Conservation (phyloP, 1,140 invertebrate species). For the Ooceraea biroi region DNA sequence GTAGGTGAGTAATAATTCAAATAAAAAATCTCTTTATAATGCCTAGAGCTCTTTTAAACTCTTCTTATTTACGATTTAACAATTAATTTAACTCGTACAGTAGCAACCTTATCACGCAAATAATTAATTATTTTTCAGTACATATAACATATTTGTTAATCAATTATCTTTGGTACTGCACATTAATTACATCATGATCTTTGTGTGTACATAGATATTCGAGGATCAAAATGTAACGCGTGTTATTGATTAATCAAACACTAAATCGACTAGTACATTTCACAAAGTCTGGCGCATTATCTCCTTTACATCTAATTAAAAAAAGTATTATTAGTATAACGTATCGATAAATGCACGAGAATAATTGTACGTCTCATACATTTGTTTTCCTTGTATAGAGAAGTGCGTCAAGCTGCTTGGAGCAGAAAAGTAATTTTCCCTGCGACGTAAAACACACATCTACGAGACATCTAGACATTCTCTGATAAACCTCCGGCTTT, state of each 20-base stretch:
- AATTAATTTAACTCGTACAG: too few relatives aligned
- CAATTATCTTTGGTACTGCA: constrained; percentile 44
- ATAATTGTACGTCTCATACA: neutral
- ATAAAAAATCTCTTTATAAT: too few relatives aligned
- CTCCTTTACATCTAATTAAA: neutral
- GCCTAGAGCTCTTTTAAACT: too few relatives aligned
- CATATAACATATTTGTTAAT: neutral
- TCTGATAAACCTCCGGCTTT: neutral
- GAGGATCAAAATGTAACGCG: neutral
- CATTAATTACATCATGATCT: constrained; percentile 26
- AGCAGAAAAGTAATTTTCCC: constrained; percentile 15
- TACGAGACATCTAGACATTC: constrained; percentile 47
- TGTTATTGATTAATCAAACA: constrained; percentile 1
- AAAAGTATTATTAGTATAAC: constrained; percentile 15
- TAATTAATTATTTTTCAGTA: constrained; percentile 38
- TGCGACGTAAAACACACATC: constrained; percentile 19
- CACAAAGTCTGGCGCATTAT: neutral
- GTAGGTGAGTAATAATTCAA: too few relatives aligned
- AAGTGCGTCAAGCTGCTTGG: neutral
- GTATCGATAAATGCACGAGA: neutral
- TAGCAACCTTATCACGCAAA: too few relatives aligned
- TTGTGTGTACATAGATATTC: constrained; percentile 9
- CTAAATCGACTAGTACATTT: constrained; percentile 23
- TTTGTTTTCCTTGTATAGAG: constrained; percentile 9
- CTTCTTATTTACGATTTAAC: constrained; percentile 14